Conservation (phyloP, 2,888 invertebrate species). For the Dioctria linearis region DNA sequence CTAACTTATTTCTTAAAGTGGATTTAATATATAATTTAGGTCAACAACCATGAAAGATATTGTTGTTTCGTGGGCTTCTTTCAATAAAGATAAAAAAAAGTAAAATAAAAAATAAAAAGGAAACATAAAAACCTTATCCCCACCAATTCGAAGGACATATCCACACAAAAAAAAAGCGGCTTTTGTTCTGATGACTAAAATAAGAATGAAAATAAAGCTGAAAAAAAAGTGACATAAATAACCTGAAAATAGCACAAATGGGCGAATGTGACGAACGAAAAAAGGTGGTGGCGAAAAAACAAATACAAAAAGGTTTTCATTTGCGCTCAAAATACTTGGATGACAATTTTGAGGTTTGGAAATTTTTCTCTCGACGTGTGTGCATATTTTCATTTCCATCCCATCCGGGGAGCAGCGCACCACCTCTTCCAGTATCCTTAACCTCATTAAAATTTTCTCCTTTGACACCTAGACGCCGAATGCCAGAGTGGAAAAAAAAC, state of each 20-base stretch:
- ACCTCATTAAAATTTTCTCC: conserved; percentile 35
- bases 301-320: conserved; percentile 8
- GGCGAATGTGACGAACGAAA: conserved; percentile 18
- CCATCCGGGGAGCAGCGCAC: no score
- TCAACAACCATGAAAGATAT: no score
- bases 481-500: neutral
- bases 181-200: conserved; percentile 33
- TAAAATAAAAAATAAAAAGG: no score
- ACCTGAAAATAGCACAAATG: neutral
- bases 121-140: no score
- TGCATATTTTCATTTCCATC: neutral
- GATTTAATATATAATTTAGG: no score
- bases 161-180: conserved; percentile 20
- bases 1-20: no score
- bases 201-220: conserved; percentile 21
- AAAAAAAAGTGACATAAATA: conserved; percentile 42
- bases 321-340: neutral
- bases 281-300: neutral
- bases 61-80: no score
- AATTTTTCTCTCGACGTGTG: neutral
- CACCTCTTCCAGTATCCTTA: neutral
- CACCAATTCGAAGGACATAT: neutral
- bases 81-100: no score
- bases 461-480: neutral
- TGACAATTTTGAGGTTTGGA: neutral